phyloP scores from a whole-genome alignment of 2,888 invertebrate species.

The Meloe dianella region DNA sequence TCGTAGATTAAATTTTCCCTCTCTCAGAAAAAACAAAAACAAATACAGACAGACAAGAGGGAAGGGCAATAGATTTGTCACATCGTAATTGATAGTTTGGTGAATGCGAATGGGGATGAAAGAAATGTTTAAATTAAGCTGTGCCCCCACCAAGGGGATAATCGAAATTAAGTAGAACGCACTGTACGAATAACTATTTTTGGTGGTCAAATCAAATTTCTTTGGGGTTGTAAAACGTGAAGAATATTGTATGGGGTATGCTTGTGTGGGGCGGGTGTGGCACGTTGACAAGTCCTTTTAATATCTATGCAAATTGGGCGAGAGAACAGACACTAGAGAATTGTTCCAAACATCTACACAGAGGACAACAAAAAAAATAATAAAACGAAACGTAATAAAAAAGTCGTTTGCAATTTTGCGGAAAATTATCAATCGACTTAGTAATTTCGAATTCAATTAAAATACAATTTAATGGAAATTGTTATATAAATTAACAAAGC shows the following conservation, averaged over 20 bases:
- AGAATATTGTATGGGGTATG: not conserved
- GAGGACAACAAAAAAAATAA: not conserved
- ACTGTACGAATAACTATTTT: too few relatives aligned
- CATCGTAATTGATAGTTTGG: constrained; percentile 3
- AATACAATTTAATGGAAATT: constrained; percentile 2
- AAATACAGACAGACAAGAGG: not conserved
- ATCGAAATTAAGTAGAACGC: too few relatives aligned
- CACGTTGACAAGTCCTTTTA: constrained; percentile 6
- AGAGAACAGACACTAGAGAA: not conserved
- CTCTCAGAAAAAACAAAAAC: not conserved
- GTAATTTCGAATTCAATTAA: constrained; percentile 7
- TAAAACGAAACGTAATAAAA: too few relatives aligned
- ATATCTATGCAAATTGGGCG: constrained; percentile 9
- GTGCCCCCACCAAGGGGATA: too few relatives aligned
- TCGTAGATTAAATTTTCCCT: not conserved
- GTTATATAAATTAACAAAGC: constrained; percentile 6
- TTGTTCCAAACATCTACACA: not conserved
- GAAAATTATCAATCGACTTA: not conserved
- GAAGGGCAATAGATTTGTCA: not conserved
- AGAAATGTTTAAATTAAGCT: not conserved
- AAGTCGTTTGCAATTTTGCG: not conserved
- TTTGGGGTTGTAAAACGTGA: too few relatives aligned
- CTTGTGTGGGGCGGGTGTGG: not conserved
- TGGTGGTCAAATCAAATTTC: too few relatives aligned
- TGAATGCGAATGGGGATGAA: not conserved